Evolutionary conservation across 2,888 invertebrate species (phyloP).

Genomic region (Xestia ashworthii): DNA sequence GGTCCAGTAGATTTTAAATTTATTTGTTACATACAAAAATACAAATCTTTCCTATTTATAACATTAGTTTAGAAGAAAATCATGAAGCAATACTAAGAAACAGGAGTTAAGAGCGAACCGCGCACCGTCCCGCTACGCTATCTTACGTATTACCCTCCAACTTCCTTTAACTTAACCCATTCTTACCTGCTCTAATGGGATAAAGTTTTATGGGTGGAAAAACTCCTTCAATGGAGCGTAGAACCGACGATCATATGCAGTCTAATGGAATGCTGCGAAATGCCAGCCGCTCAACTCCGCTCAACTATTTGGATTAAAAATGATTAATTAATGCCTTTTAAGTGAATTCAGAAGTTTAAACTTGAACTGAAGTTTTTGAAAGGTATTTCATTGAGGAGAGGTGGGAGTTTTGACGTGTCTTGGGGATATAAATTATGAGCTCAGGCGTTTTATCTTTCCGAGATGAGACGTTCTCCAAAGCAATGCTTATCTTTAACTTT

Average conservation of each 20-base stretch:
- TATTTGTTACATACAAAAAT: no score
- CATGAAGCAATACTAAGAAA: no score
- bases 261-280: conserved; percentile 54
- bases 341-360: conserved; percentile 46
- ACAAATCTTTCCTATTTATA: no score
- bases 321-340: conserved; percentile 58
- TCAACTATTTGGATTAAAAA: conserved; percentile 62
- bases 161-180: conserved; percentile 52
- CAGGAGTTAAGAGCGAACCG: neutral
- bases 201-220: conserved; percentile 77
- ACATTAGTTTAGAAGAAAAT: no score
- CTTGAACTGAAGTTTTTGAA: conserved; percentile 38
- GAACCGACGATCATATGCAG: conserved; percentile 66
- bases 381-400: conserved; percentile 43
- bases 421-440: conserved; percentile 37
- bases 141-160: neutral
- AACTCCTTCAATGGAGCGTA: conserved; percentile 72
- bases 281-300: conserved; percentile 45
- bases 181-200: conserved; percentile 74
- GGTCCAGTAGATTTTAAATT: no score
- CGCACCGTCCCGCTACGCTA: conserved; percentile 1
- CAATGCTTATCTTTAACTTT: neutral
- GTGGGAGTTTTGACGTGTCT: conserved; percentile 11
- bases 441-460: conserved; percentile 2
- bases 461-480: neutral